Evolutionary conservation across 2,888 invertebrate species (phyloP).

Genomic region (Ichneumon xanthorius): DNA sequence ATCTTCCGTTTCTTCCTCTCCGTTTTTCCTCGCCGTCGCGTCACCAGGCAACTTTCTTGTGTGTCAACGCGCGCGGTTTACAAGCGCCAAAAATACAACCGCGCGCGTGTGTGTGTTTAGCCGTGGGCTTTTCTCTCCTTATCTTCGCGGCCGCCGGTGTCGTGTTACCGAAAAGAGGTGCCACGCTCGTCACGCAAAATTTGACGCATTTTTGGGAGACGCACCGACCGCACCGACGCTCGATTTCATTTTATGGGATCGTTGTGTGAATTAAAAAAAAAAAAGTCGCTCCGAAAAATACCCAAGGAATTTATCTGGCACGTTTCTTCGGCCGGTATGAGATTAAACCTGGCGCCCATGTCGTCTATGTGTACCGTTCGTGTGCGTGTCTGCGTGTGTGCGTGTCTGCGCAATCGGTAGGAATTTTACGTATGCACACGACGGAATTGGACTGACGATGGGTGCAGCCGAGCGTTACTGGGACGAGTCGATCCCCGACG

Average conservation of each 20-base stretch:
- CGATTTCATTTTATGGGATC: not conserved
- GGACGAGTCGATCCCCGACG: conserved; percentile 4
- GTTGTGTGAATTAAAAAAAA: not conserved
- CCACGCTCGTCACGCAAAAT: conserved; percentile 23
- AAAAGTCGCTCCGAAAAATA: not conserved
- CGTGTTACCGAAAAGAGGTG: conserved; percentile 74
- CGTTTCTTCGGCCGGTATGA: conserved; percentile 1
- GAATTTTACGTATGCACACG: conserved; percentile 38
- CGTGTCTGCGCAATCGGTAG: conserved; percentile 4
- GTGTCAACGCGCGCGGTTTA: conserved; percentile 61
- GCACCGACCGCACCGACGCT: not conserved
- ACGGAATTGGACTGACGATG: conserved; percentile 42
- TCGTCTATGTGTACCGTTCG: conserved; percentile 20
- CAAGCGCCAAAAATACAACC: conserved; percentile 77
- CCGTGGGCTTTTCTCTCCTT: conserved; percentile 64
- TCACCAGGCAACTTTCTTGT: conserved; percentile 56
- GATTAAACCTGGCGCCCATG: conserved; percentile 20
- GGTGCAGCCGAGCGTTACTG: conserved; percentile 25
- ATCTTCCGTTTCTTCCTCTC: not conserved
- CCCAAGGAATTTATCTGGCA: not conserved
- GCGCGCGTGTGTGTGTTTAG: conserved; percentile 59
- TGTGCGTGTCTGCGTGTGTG: conserved; percentile 6
- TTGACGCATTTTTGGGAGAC: conserved; percentile 18
- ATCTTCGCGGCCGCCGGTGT: conserved; percentile 70
- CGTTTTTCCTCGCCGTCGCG: conserved; percentile 17